Percentiles rank a stretch among this genome's conserved stretches.
Evolutionary conservation across 2,888 invertebrate genomes (phyloP).

Genomic region (Lasioglossum marginatum): DNA sequence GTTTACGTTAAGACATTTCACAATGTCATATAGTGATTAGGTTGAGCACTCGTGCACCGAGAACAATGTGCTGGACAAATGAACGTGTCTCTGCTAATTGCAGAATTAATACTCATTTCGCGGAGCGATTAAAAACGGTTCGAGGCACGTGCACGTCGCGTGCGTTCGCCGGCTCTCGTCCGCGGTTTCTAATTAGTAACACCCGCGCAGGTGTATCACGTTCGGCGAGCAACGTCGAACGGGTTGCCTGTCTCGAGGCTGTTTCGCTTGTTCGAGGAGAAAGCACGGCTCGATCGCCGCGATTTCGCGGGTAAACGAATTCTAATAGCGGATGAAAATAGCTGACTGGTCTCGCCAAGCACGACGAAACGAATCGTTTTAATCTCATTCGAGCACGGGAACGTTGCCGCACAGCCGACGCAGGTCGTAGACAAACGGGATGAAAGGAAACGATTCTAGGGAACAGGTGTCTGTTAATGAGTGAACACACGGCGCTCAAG

Average conservation of each 20-base stretch:
- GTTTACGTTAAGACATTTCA: background rate
- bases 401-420: background rate
- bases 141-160: slow-evolving; percentile 34
- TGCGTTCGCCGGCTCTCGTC: slow-evolving; percentile 32
- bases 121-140: slow-evolving; percentile 30
- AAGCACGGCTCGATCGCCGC: slow-evolving; percentile 53
- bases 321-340: slow-evolving; percentile 50
- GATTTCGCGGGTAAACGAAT: slow-evolving; percentile 63
- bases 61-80: background rate
- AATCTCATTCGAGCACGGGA: slow-evolving; percentile 13
- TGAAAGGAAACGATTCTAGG: background rate
- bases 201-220: slow-evolving; percentile 71
- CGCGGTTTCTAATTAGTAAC: slow-evolving; percentile 64
- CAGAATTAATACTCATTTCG: background rate
- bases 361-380: slow-evolving; percentile 13
- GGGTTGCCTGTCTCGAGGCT: slow-evolving; percentile 70
- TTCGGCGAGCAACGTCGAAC: slow-evolving; percentile 60
- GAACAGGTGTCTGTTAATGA: slow-evolving; percentile 23
- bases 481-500: background rate
- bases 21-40: background rate
- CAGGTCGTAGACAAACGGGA: background rate
- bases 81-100: background rate
- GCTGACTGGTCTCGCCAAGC: slow-evolving; percentile 6
- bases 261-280: slow-evolving; percentile 51
- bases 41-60: background rate